These are phyloP conservation scores for Neogale vison DNA, from an alignment of 2,113 vertebrate species.

Conservation along the genomic window DNA sequence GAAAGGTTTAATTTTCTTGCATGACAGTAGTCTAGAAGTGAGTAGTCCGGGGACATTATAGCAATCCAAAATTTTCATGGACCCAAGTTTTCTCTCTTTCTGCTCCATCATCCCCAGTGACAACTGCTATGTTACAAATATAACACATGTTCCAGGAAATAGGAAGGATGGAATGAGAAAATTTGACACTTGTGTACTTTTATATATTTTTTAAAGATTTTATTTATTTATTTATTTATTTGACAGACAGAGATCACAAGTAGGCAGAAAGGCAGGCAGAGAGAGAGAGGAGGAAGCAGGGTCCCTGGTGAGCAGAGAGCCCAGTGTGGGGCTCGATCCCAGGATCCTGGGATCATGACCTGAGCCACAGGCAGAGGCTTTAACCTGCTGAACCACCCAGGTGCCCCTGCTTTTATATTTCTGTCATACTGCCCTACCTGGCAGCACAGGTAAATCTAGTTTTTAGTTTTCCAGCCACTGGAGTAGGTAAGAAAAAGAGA, in stretches of 20 bases:
- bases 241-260: too few relatives aligned
- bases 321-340: too few relatives aligned
- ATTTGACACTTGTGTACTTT: neutral
- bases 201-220: neutral
- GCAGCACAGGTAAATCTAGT: neutral
- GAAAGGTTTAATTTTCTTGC: neutral
- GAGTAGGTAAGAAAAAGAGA: neutral
- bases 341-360: too few relatives aligned
- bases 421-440: neutral
- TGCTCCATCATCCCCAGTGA: neutral
- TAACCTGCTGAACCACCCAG: too few relatives aligned
- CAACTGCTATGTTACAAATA: neutral
- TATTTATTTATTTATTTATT: too few relatives aligned
- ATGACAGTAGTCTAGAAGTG: neutral
- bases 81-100: neutral
- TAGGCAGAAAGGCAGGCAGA: too few relatives aligned
- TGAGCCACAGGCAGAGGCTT: too few relatives aligned
- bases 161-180: neutral
- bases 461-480: neutral
- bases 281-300: too few relatives aligned
- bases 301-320: too few relatives aligned
- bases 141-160: neutral
- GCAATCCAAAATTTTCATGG: neutral
- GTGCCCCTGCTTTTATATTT: neutral
- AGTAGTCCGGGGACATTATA: neutral